Evolutionary conservation across 2,888 invertebrate species (phyloP), one percentile per base, ranked within the genome.

Genomic region (Sminthurides aquaticus): DNA sequence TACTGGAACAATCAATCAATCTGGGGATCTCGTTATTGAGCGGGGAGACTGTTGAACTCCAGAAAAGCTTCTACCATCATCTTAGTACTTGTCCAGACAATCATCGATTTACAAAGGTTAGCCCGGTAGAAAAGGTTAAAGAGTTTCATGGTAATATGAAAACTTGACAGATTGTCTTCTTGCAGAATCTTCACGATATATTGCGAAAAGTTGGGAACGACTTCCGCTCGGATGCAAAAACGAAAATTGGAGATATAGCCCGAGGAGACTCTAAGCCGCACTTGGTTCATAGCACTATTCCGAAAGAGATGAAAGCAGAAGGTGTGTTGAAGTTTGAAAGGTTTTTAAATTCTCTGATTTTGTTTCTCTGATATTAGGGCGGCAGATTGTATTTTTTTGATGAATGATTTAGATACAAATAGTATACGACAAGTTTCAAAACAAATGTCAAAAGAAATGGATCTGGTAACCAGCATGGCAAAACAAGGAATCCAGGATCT

Each of bases 231-330:
- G 75, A 69, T 24, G 74, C 75, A n/a, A 75, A 72, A 58, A 73
- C 75, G 11, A 75, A 75, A 68, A 75, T 75, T 20, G 74, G 75
- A 68, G 75, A 75, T 56, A 75, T 75, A 67, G 74, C 75, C 2
- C 60, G 74, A 29, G 75, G 75, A 25, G 75, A 75, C 25, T 74
- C 75, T 1, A 75, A 74, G 58, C 64, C 72, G 56, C 72, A 74
- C 18, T 64, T 74, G 18, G 62, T 69, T 8, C 70, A 73, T 27
- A 75, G 75, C 58, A 75, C 75, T 15, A 34, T 75, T 5, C 65
- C 71, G 11, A 72, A 72, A 64, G 68, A 66, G 26, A 69, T 62
- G 28, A 57, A 64, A 26, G 64, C 68, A 27, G 64, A 66, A 57
- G 72, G 67, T 65, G 34, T 5, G 52, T 20, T 22, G 5, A 43